phyloP scores from a whole-genome alignment of 2,797 vertebrate genomes.

The Antennarius maculatus region DNA sequence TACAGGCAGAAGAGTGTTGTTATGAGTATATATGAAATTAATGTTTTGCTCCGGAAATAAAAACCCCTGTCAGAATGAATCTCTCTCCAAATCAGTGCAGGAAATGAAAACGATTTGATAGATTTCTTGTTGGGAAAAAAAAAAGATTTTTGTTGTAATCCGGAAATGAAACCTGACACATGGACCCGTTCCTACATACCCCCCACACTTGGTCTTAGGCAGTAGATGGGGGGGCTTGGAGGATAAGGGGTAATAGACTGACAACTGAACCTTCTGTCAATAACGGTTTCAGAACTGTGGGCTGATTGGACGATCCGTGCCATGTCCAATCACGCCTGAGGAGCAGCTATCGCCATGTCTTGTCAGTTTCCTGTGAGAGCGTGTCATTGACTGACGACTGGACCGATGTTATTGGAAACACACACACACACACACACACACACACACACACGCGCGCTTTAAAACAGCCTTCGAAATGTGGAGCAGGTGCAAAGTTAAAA shows the following conservation, averaged over 20 bases:
- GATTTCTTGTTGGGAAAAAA: no score
- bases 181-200: no score
- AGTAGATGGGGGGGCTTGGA: no score
- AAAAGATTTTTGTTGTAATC: no score
- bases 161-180: no score
- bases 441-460: slow-evolving; percentile 3
- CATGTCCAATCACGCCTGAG: slow-evolving; percentile 38
- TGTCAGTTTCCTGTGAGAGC: slow-evolving; percentile 31
- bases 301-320: slow-evolving; percentile 15
- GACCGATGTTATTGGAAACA: slow-evolving; percentile 2
- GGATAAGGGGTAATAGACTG: neutral
- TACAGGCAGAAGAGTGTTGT: no score
- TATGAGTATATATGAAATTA: no score
- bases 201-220: no score
- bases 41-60: no score
- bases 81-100: no score
- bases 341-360: slow-evolving; percentile 34
- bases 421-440: slow-evolving; percentile 9
- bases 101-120: no score
- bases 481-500: slow-evolving; percentile 56
- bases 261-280: neutral
- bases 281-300: neutral
- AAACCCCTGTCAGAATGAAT: no score
- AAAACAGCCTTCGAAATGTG: slow-evolving; percentile 1
- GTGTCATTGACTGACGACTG: slow-evolving; percentile 10